Evolutionary conservation across 2,113 vertebrate genomes (phyloP), one percentile per base, ranked within the genome.

Genomic region (Lathamus discolor): DNA sequence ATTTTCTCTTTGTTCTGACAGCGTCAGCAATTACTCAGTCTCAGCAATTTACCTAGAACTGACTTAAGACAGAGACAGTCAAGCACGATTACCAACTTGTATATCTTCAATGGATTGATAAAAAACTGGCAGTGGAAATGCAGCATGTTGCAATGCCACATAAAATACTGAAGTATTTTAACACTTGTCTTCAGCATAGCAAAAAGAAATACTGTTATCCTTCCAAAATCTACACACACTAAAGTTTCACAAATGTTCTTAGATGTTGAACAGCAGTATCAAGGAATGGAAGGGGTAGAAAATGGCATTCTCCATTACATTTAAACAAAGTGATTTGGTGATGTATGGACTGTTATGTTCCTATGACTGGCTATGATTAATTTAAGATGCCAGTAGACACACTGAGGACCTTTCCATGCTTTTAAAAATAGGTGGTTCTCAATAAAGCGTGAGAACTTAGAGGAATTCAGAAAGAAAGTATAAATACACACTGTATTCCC

Each of bases 401-500:
- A 41, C 29, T 46, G n/a, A 88, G 28, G 77, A 68, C 73, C 66
- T 92, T 90, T 86, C 57, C n/a, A 62, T 28, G 62, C 39, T 86
- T 73, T 15, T 87, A 84, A 94, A 93, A 72, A 73, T 81, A 93
- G 64, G 61, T 72, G 51, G 17, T 37, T 92, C 86, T 86, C 83
- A 70, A 90, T 44, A 86, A 94, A 95, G 54, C 37, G 0, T 76
- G 69, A 77, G 85, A 92, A 87, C 41, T 62, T 83, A 41, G 11
- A 92, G 57, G 64, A 90, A 59, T 33, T 85, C 28, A 76, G 39
- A 78, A 75, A 15, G 59, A 59, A 85, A 83, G 33, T 88, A 77
- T 41, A 88, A 93, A 93, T 55, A 87, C 23, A 57, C 11, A 16
- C 57, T 52, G 17, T 75, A 76, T 82, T 88, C 44, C n/a, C 28